phyloP scores from a whole-genome alignment of 1,140 invertebrate species.

The Drosophila repleta region DNA sequence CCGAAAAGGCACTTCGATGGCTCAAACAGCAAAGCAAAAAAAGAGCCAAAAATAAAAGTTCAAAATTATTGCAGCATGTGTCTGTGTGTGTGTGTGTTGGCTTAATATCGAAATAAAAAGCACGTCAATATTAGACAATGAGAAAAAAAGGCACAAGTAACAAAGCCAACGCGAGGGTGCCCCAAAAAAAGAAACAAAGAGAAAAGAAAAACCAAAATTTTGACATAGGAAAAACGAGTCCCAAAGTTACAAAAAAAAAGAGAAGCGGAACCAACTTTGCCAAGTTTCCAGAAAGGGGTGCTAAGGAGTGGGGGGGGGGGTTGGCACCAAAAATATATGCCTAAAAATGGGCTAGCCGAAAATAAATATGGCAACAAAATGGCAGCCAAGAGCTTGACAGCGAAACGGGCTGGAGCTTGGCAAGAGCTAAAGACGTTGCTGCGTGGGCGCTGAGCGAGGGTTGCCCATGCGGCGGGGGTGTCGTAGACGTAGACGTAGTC shows the following conservation, averaged over 20 bases:
- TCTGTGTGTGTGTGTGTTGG: conserved; percentile 21
- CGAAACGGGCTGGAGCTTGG: background rate
- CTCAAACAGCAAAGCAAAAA: conserved; percentile 3
- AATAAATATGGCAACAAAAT: conserved; percentile 74
- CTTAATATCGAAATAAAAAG: conserved; percentile 54
- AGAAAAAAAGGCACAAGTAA: conserved; percentile 5
- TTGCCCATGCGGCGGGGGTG: background rate
- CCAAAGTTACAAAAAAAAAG: conserved; percentile 21
- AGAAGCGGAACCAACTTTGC: conserved; percentile 41
- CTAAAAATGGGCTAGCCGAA: conserved; percentile 61
- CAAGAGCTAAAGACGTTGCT: conserved; percentile 7
- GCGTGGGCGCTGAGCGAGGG: conserved; percentile 2
- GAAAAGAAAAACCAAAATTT: conserved; percentile 12
- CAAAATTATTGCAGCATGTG: conserved; percentile 20
- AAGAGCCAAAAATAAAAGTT: conserved; percentile 8
- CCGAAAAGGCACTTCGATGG: conserved; percentile 3
- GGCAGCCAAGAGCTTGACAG: conserved; percentile 9
- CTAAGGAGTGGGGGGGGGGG: background rate
- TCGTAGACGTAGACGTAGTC: background rate
- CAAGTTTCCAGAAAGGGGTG: conserved; percentile 32
- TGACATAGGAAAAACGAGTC: conserved; percentile 38
- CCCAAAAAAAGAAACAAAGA: conserved; percentile 3
- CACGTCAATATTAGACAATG: conserved; percentile 47
- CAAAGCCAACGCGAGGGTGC: conserved; percentile 22
- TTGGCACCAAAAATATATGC: conserved; percentile 40